Percentiles rank a stretch among this genome's conserved stretches.
Conservation (phyloP, 2,797 vertebrate species). For the Euphonia xanthogaster region DNA sequence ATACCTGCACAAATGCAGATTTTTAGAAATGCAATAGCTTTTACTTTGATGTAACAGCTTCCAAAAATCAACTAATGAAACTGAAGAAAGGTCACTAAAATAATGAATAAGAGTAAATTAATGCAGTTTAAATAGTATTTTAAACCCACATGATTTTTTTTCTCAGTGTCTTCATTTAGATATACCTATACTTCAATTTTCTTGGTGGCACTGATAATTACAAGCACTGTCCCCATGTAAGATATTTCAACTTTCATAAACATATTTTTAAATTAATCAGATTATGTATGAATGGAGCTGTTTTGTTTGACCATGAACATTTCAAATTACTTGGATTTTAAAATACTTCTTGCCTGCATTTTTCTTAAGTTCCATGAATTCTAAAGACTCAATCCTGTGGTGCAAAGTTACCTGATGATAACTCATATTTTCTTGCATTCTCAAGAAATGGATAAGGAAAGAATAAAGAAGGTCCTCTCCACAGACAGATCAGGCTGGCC, state of each 20-base stretch:
- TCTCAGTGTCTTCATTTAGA: not conserved
- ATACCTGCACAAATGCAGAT: accelerated
- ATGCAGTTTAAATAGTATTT: not conserved
- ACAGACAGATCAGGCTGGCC: not conserved
- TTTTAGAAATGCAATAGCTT: not conserved
- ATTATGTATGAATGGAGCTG: not conserved
- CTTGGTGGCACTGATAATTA: not conserved
- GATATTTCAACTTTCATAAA: not conserved
- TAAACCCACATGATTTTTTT: not conserved
- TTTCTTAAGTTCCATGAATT: not conserved
- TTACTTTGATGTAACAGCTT: not conserved
- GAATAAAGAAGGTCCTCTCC: not conserved
- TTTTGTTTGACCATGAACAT: not conserved
- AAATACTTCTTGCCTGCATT: not conserved
- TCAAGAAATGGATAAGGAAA: not conserved
- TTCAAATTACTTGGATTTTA: not conserved
- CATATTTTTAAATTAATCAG: not conserved
- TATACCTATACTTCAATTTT: not conserved
- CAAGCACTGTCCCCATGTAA: not conserved
- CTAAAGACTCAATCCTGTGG: not conserved
- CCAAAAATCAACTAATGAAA: not conserved
- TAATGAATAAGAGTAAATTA: not conserved
- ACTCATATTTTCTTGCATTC: not conserved
- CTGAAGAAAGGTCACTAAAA: not conserved
- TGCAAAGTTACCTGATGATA: not conserved